phyloP scores from a whole-genome alignment of 2,888 invertebrate genomes.

The Tanytarsus gracilentus region DNA sequence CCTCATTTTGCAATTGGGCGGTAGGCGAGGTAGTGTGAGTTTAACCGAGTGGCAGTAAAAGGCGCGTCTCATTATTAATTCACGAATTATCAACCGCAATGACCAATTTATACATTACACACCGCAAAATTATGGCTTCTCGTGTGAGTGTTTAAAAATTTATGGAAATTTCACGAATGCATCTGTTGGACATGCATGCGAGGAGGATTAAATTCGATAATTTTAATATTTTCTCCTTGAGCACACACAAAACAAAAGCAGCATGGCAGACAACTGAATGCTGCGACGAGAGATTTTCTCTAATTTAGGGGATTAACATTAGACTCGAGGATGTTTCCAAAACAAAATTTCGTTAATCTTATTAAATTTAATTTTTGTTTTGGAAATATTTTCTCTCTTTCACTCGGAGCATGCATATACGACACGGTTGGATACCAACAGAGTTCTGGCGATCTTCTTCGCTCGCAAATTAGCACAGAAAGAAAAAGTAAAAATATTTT shows the following conservation, averaged over 20 bases:
- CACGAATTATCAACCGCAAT: conserved; percentile 29
- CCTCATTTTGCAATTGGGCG: too few species aligned
- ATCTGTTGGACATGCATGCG: too few species aligned
- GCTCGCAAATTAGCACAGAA: not conserved
- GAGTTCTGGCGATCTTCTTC: not conserved
- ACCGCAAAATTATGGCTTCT: conserved; percentile 28
- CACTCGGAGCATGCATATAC: not conserved
- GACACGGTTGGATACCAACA: not conserved
- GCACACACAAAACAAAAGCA: not conserved
- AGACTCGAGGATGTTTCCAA: conserved; percentile 23
- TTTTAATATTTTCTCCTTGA: not conserved
- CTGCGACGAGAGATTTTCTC: conserved; percentile 12
- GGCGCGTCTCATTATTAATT: conserved; percentile 25
- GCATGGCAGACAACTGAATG: not conserved
- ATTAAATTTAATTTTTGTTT: conserved; percentile 28
- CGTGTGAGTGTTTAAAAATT: not conserved
- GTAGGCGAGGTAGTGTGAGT: too few species aligned
- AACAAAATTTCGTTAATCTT: conserved; percentile 24
- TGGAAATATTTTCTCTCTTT: conserved; percentile 13
- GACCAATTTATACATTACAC: conserved; percentile 28
- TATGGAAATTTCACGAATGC: not conserved
- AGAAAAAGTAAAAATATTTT: conserved; percentile 5
- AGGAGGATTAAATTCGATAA: too few species aligned
- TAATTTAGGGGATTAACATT: conserved; percentile 29
- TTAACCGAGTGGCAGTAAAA: too few species aligned